A percentile compares a stretch with the other conserved stretches of the same genome.
phyloP scores from a whole-genome alignment of 2,113 vertebrate genomes.

The Brachionichthys hirsutus region DNA sequence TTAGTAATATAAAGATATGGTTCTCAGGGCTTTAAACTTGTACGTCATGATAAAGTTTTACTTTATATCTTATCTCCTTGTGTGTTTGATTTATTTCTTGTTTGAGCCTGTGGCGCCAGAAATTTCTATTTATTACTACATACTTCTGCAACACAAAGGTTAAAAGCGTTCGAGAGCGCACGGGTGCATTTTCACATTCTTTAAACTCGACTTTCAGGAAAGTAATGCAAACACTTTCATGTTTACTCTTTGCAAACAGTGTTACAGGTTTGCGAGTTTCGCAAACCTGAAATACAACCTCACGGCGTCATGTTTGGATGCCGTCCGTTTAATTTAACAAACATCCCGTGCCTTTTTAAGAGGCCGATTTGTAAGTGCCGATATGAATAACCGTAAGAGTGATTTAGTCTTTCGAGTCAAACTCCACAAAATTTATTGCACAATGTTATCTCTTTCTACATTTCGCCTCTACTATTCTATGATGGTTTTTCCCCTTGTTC shows the following conservation, averaged over 20 bases:
- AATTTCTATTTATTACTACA: neutral
- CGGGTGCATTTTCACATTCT: neutral
- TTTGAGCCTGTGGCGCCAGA: no score
- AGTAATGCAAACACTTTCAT: no score
- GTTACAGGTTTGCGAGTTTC: neutral
- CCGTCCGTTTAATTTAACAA: neutral
- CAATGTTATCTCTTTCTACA: no score
- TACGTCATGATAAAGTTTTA: slow-evolving; percentile 83
- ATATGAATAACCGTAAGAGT: neutral
- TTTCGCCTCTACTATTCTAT: no score
- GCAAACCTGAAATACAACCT: neutral
- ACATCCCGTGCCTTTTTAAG: neutral
- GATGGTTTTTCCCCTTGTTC: no score
- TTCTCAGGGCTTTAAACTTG: slow-evolving; percentile 83
- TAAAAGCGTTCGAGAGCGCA: no score
- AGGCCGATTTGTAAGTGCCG: neutral
- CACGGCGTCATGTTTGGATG: no score
- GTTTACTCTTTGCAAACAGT: neutral
- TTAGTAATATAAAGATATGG: slow-evolving; percentile 82
- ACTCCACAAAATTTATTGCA: no score
- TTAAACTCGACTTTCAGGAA: neutral
- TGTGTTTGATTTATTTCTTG: slow-evolving; percentile 30
- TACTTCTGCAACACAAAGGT: neutral
- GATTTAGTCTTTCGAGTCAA: no score
- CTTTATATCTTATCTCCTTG: slow-evolving; percentile 74